Base-by-base conservation (phyloP, 2,797 vertebrate genomes). In the Microctenopoma lineatum region DNA sequence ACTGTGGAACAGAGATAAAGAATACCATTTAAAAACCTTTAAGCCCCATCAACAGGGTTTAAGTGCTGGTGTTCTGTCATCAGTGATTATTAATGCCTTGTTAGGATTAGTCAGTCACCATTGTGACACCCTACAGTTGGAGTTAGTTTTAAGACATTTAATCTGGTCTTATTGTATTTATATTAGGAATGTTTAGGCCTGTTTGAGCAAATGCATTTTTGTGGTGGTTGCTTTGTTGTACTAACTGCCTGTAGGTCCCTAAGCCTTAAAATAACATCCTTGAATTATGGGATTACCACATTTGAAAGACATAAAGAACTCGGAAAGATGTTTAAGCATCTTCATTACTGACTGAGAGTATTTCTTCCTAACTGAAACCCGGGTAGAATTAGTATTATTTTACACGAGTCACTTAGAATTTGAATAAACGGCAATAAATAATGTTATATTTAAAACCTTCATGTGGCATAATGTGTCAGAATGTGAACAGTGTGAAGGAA, bases 41-140 rank as follows among this genome's bases (percentile, higher is more conserved):
- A 41, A 13, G 26, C 71, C 47, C 9, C 15, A 54, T 70, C 61
- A 57, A 8, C 18, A 26, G 41, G 6, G 34, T 42, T 62, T 29
- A 63, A 62, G 14, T 41, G 32, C 73, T 34, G 52, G 5, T 42
- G 34, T 77, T 56, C 44, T 57, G 66, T 70, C 65, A 75, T 56
- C 26, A 65, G 5, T 56, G 26, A 16, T 70, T 39, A 12, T 58
- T 66, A 53, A 9, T 53, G 36, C 38, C 26, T 44, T 29, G 29
- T 47, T 10, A 41, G 36, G 25, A 26, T 62, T 7, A 18, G 5
- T 39, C 65, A 41, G 2, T 54, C 32, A 38, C 11, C 46, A n/a
- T 2, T 18, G n/a, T 51, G 42, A 39, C 21, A 42, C 16, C 21
- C 7, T 27, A 21, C 36, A 21, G 36, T 14, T 16, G 51, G 3